Evolutionary conservation across 2,888 invertebrate genomes (phyloP).

Genomic region (Coleophora flavipennella): DNA sequence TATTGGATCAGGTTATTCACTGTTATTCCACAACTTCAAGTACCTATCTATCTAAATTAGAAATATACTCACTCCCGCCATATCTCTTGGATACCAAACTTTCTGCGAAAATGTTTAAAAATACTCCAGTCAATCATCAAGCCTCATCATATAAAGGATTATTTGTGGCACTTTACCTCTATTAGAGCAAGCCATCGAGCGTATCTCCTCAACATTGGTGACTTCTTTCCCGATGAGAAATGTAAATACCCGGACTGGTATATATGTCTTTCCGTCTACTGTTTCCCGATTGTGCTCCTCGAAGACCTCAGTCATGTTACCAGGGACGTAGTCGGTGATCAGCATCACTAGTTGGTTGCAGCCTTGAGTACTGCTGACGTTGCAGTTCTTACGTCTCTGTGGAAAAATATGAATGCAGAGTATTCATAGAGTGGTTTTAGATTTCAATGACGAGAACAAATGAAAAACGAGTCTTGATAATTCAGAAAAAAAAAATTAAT

Average conservation of each 20-base stretch:
- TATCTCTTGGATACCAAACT: too few species aligned
- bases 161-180: conserved; percentile 73
- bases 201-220: conserved; percentile 88
- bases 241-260: conserved; percentile 94
- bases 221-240: conserved; percentile 96
- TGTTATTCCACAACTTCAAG: too few species aligned
- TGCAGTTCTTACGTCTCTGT: conserved; percentile 43
- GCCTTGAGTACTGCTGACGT: conserved; percentile 59
- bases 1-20: too few species aligned
- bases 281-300: conserved; percentile 82
- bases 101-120: too few species aligned
- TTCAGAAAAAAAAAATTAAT: too few species aligned
- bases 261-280: conserved; percentile 74
- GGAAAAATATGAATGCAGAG: not conserved
- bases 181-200: conserved; percentile 96
- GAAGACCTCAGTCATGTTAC: conserved; percentile 89
- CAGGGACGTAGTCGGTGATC: conserved; percentile 94
- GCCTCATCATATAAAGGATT: too few species aligned
- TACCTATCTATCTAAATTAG: too few species aligned
- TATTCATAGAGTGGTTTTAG: too few species aligned
- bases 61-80: too few species aligned
- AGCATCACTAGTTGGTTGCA: conserved; percentile 98
- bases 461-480: too few species aligned
- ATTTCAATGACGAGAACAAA: too few species aligned
- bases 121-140: too few species aligned